phyloP scores from a whole-genome alignment of 2,888 invertebrate genomes.

The Belgica antarctica region DNA sequence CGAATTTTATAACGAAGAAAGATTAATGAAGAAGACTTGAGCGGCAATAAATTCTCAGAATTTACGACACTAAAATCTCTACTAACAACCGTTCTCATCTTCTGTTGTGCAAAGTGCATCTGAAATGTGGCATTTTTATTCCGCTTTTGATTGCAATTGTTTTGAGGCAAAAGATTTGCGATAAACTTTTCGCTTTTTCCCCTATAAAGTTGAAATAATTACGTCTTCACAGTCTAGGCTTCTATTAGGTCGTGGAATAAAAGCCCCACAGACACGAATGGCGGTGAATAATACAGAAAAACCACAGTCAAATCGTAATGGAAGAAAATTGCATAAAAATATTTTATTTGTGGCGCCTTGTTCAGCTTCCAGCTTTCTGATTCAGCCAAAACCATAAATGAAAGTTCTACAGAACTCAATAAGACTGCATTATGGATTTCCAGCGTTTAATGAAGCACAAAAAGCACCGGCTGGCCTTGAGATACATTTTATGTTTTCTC shows the following conservation, averaged over 20 bases:
- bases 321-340: constrained; percentile 2
- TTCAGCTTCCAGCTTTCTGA: background rate
- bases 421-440: constrained; percentile 15
- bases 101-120: background rate
- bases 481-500: constrained; percentile 18
- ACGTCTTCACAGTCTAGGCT: background rate
- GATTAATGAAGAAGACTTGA: background rate
- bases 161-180: background rate
- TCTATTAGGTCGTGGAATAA: background rate
- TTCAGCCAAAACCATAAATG: background rate
- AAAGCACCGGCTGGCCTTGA: constrained; percentile 42
- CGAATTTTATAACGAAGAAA: background rate
- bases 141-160: background rate
- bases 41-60: constrained; percentile 12
- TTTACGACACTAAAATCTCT: background rate
- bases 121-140: constrained; percentile 1
- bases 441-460: constrained; percentile 11
- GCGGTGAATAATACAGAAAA: background rate
- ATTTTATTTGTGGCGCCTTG: constrained; percentile 1
- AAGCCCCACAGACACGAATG: background rate
- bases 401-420: background rate
- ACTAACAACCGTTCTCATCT: background rate
- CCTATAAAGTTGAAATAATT: constrained; percentile 10
- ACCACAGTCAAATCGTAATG: background rate
- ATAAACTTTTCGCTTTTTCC: background rate